Evolutionary conservation across 2,888 invertebrate genomes (phyloP), one percentile per base, ranked within the genome.

Genomic region (Pheosia tremula): DNA sequence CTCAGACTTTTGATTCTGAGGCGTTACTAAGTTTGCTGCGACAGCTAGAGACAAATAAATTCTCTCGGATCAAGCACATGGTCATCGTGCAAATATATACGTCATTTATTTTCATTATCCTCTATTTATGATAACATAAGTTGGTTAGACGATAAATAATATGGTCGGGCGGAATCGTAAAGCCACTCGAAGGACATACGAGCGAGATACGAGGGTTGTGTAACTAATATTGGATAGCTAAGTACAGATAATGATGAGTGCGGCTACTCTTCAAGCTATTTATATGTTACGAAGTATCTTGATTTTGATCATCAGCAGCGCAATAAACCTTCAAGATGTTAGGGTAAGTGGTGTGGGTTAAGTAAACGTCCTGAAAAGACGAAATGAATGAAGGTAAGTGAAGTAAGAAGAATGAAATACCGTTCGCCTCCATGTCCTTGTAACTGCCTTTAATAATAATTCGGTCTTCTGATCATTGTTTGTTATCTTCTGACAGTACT

Each of bases 101-200:
- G 24, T 24, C 39, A 39, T 39, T 39, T 39, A 39, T 39, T 45
- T 53, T 36, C 5, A 37, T 9, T 53, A 53, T 36, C 13, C 10
- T 37, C 36, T 13, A 37, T 37, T 41, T 4, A 56, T 41, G 9
- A 56, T 68, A 37, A 38, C 53, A 37, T 10, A 53, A 63, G 68
- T 66, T 70, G 61, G 62, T 36, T 59, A 41, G 56, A 61, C 65
- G 63, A 67, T 75, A 70, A 74, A 74, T 59, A 62, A 67, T 64
- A 68, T 68, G 66, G 68, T 57, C 61, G 64, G 73, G 56, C 56
- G 67, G 62, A 58, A 63, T 60, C 73, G 62, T 73, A 72, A 72
- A 68, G 54, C 56, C n/a, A 58, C 61, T 52, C 52, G 63, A 64
- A 73, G 66, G 68, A 59, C 66, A 63, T 60, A 62, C 9, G 49